phyloP scores from a whole-genome alignment of 2,797 vertebrate species.

The Macrochelys suwanniensis region DNA sequence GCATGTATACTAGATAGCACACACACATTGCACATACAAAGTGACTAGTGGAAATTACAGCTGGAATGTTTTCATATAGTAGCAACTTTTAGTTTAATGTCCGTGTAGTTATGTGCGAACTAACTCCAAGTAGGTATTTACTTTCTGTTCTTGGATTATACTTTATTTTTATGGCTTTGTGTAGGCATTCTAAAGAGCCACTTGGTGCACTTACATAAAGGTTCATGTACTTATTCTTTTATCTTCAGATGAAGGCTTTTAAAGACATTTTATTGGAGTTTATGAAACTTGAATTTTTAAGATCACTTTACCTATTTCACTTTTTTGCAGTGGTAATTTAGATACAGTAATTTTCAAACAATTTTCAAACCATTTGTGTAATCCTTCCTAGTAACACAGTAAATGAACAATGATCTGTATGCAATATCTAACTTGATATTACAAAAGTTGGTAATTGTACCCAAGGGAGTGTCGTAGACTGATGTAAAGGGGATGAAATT shows the following conservation, averaged over 20 bases:
- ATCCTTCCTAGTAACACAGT: slow-evolving; percentile 2
- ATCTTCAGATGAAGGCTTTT: background rate
- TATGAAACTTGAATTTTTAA: background rate
- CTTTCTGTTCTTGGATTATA: background rate
- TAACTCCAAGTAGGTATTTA: background rate
- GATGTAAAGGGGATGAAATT: slow-evolving; percentile 83
- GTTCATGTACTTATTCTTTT: accelerated
- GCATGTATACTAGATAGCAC: too few species aligned
- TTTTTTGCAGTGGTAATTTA: background rate
- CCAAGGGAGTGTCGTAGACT: slow-evolving; percentile 68
- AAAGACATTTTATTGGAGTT: background rate
- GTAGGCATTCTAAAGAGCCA: background rate
- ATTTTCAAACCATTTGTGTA: background rate
- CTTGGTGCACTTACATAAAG: background rate
- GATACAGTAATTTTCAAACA: background rate
- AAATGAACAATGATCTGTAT: slow-evolving; percentile 23
- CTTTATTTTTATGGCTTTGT: background rate
- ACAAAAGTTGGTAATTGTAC: slow-evolving; percentile 69
- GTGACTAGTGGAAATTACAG: background rate
- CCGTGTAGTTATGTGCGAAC: background rate
- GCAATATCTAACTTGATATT: slow-evolving; percentile 59
- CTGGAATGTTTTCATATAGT: background rate
- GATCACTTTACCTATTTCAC: background rate
- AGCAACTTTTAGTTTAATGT: background rate
- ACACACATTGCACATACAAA: background rate